Evolutionary conservation across 2,113 vertebrate genomes (phyloP).

Genomic region (Menidia beryllina): DNA sequence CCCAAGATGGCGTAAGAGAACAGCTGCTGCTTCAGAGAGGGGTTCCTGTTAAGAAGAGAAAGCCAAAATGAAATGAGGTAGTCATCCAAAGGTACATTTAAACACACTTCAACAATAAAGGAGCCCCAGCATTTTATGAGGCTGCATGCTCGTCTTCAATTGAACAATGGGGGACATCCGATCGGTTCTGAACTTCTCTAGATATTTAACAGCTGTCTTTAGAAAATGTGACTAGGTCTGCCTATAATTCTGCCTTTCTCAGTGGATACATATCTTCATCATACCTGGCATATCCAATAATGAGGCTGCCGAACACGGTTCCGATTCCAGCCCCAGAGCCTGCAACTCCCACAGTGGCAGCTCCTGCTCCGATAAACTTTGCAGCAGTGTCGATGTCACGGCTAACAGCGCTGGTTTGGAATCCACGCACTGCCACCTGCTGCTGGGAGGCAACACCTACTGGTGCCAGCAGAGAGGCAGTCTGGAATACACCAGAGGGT

Average conservation of each 20-base stretch:
- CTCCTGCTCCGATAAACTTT: conserved; percentile 98
- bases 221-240: no score
- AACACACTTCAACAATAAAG: neutral
- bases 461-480: conserved; percentile 82
- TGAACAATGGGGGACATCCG: no score
- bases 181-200: neutral
- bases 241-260: no score
- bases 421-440: conserved; percentile 87
- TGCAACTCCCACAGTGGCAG: conserved; percentile 97
- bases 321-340: conserved; percentile 99
- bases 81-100: conserved; percentile 6
- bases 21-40: conserved; percentile 98
- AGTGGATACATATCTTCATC: no score
- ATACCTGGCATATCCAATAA: conserved; percentile 99
- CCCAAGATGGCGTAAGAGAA: conserved; percentile 99
- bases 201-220: neutral
- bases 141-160: no score
- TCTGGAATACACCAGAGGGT: conserved; percentile 69
- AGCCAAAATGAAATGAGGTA: neutral
- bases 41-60: conserved; percentile 87
- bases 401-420: conserved; percentile 95
- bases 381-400: conserved; percentile 98
- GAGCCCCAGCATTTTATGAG: neutral
- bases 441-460: conserved; percentile 79
- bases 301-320: conserved; percentile 98